Evolutionary conservation across 1,140 invertebrate species (phyloP).

Genomic region (Gerris buenoi): DNA sequence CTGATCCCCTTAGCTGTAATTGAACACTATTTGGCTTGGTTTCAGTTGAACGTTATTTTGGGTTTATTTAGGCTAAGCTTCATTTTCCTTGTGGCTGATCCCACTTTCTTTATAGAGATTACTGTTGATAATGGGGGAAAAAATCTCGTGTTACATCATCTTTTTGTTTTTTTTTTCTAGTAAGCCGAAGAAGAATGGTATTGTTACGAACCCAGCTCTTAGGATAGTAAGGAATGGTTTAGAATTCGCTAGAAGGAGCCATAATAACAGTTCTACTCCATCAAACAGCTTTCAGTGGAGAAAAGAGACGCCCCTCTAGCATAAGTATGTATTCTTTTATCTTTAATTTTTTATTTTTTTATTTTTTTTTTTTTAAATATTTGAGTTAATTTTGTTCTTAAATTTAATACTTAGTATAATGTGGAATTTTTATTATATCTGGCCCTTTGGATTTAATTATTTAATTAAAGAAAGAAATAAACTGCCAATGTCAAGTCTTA

Average conservation of each 20-base stretch:
- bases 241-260: conserved; percentile 37
- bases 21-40: too few relatives aligned
- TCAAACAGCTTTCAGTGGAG: conserved; percentile 51
- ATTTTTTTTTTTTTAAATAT: too few relatives aligned
- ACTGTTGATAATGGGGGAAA: background rate
- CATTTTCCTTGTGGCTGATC: background rate
- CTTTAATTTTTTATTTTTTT: too few relatives aligned
- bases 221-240: conserved; percentile 52
- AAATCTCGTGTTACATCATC: background rate
- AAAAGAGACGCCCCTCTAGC: conserved; percentile 48
- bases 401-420: too few relatives aligned
- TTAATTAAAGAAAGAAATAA: too few relatives aligned
- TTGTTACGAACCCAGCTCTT: conserved; percentile 81
- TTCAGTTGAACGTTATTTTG: too few relatives aligned
- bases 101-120: background rate
- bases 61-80: too few relatives aligned
- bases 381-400: too few relatives aligned
- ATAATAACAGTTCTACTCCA: conserved; percentile 32
- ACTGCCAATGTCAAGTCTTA: too few relatives aligned
- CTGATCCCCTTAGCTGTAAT: too few relatives aligned
- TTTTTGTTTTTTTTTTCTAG: conserved; percentile 25
- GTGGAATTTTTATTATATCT: too few relatives aligned
- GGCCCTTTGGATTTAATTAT: too few relatives aligned
- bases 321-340: conserved; percentile 13
- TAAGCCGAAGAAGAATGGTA: conserved; percentile 68